phyloP scores from a whole-genome alignment of 1,140 invertebrate genomes.

The Euura lappo region DNA sequence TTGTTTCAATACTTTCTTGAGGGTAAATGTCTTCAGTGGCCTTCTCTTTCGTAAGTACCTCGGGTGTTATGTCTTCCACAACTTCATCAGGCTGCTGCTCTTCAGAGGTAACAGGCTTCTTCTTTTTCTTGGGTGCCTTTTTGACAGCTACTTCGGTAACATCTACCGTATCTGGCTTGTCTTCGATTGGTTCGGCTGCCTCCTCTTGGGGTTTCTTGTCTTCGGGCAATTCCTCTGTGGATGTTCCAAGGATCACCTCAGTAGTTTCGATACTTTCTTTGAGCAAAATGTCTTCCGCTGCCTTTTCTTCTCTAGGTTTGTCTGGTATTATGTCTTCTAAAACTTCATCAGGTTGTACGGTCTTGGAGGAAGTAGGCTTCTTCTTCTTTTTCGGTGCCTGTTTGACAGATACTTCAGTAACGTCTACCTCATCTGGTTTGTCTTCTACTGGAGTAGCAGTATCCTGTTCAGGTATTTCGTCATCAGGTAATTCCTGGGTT shows the following conservation, averaged over 20 bases:
- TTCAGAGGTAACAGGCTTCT: slow-evolving; percentile 22
- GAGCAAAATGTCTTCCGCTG: not conserved
- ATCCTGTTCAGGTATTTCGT: not conserved
- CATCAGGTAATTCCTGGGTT: not conserved
- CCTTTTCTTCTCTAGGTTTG: slow-evolving; percentile 14
- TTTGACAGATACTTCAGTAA: slow-evolving; percentile 22
- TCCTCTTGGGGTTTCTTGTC: not conserved
- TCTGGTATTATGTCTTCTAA: not conserved
- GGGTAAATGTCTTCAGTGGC: slow-evolving; percentile 11
- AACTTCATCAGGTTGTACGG: slow-evolving; percentile 12
- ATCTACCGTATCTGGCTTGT: slow-evolving; percentile 34
- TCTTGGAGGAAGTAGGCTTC: slow-evolving; percentile 25
- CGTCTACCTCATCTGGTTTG: slow-evolving; percentile 14
- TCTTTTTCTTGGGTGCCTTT: slow-evolving; percentile 25
- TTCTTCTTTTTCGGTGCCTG: slow-evolving; percentile 20
- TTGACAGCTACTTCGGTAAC: slow-evolving; percentile 30
- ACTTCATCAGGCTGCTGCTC: slow-evolving; percentile 26
- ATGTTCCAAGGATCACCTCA: not conserved
- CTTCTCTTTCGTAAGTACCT: slow-evolving; percentile 22
- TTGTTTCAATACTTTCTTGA: slow-evolving; percentile 11
- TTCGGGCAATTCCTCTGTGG: slow-evolving; percentile 13
- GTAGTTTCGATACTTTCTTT: slow-evolving; percentile 9
- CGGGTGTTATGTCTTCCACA: slow-evolving; percentile 27
- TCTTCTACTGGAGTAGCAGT: slow-evolving; percentile 16
- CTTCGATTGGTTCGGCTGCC: slow-evolving; percentile 16